These are phyloP conservation scores for Yasuhikotakia modesta DNA, from an alignment of 2,797 vertebrate species.

Conservation along the genomic window DNA sequence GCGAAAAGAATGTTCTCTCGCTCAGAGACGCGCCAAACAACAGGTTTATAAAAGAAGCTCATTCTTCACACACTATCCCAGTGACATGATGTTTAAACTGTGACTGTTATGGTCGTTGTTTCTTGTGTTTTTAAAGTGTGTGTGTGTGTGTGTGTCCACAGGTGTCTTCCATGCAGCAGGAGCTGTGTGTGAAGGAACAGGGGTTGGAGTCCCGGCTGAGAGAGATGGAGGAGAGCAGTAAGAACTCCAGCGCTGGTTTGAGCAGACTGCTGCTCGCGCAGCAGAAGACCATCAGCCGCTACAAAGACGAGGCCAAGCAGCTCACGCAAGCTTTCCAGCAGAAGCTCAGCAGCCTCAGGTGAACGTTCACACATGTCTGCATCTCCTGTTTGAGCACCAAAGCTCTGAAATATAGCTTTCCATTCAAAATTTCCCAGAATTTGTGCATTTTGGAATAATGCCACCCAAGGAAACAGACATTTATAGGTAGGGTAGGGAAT, in stretches of 20 bases:
- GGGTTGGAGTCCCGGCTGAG: conserved; percentile 80
- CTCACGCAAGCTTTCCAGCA: conserved; percentile 80
- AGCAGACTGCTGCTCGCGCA: conserved; percentile 84
- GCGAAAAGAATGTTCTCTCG: conserved; percentile 77
- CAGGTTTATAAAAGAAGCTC: conserved; percentile 74
- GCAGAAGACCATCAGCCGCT: conserved; percentile 84
- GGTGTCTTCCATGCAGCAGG: conserved; percentile 89
- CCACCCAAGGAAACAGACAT: no score
- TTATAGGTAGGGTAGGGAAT: no score
- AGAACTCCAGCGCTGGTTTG: conserved; percentile 79
- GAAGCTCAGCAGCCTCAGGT: conserved; percentile 84
- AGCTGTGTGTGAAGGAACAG: conserved; percentile 83
- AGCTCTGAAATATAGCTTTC: no score
- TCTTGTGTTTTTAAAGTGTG: no score
- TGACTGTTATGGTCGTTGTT: not conserved
- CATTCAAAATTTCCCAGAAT: no score
- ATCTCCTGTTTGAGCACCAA: no score
- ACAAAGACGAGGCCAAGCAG: conserved; percentile 88
- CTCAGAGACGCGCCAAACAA: conserved; percentile 86
- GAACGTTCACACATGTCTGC: conserved; percentile 62
- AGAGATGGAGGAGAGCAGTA: conserved; percentile 87
- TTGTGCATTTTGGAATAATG: no score
- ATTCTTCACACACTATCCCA: not conserved
- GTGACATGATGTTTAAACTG: not conserved
- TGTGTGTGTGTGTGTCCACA: conserved; percentile 57